Conservation (phyloP, 1,140 invertebrate genomes). For the Octopus sinensis region DNA sequence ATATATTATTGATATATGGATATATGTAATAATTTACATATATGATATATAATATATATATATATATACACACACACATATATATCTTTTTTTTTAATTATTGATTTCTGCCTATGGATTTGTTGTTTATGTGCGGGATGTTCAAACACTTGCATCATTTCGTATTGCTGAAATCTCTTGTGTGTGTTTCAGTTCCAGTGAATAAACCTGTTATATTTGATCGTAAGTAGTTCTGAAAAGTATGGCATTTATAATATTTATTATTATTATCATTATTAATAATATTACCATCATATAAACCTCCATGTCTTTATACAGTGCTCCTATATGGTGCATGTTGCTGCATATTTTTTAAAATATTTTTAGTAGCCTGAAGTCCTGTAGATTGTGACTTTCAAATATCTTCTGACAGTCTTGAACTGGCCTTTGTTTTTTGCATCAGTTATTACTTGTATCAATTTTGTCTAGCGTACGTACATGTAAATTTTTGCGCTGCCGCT, state of each 20-base stretch:
- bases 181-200: slow-evolving; percentile 14
- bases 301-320: slow-evolving; percentile 15
- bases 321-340: slow-evolving; percentile 15
- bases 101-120: slow-evolving; percentile 10
- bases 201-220: slow-evolving; percentile 6
- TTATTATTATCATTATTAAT: slow-evolving; percentile 11
- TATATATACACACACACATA: no score
- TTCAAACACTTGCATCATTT: slow-evolving; percentile 9
- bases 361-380: slow-evolving; percentile 17
- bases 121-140: slow-evolving; percentile 10
- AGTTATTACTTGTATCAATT: slow-evolving; percentile 7
- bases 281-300: slow-evolving; percentile 3
- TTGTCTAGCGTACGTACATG: slow-evolving; percentile 14
- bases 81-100: background rate
- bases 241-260: slow-evolving; percentile 13
- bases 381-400: slow-evolving; percentile 12
- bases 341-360: slow-evolving; percentile 8
- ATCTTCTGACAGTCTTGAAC: slow-evolving; percentile 16
- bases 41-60: no score
- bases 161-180: slow-evolving; percentile 16
- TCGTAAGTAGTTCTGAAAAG: slow-evolving; percentile 13
- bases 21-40: no score
- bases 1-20: no score
- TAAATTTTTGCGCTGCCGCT: slow-evolving; percentile 11
- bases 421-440: slow-evolving; percentile 16